Conservation (phyloP, 35 echinoderm and acorn worm species). For the Chiridota heheva region DNA sequence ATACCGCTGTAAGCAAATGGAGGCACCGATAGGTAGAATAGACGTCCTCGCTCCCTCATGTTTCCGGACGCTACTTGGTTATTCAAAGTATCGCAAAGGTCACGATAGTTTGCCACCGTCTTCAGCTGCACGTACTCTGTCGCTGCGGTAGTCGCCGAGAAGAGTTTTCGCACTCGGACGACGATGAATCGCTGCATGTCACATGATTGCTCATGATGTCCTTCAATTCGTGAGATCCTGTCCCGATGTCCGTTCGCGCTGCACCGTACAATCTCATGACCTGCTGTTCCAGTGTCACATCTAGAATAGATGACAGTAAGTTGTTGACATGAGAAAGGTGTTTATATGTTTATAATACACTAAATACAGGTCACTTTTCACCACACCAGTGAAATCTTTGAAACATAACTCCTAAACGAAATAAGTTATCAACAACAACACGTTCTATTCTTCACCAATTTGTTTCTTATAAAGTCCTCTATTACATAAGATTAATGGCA, state of each 20-base stretch:
- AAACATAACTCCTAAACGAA: too few relatives aligned
- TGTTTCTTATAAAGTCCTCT: too few relatives aligned
- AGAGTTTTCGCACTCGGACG: background rate
- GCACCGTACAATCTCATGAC: slow-evolving; percentile 55
- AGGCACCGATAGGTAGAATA: slow-evolving; percentile 88
- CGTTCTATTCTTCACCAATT: too few relatives aligned
- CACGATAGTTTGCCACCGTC: slow-evolving; percentile 58
- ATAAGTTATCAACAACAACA: too few relatives aligned
- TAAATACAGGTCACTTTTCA: too few relatives aligned
- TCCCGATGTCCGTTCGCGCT: slow-evolving; percentile 9
- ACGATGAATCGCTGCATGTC: slow-evolving; percentile 22
- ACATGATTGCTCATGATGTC: slow-evolving; percentile 57
- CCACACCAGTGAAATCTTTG: too few relatives aligned
- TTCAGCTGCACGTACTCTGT: slow-evolving; percentile 56
- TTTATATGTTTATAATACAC: too few relatives aligned
- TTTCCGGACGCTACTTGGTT: background rate
- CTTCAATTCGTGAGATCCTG: slow-evolving; percentile 17
- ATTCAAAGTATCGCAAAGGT: slow-evolving; percentile 32
- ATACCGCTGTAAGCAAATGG: slow-evolving; percentile 90
- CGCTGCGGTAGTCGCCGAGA: too few relatives aligned
- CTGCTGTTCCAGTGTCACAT: too few relatives aligned
- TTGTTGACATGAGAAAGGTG: too few relatives aligned
- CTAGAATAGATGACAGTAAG: too few relatives aligned
- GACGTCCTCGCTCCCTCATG: slow-evolving; percentile 58
- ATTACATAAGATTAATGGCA: too few relatives aligned